Evolutionary conservation across 1,140 invertebrate species (phyloP), one percentile per base, ranked within the genome.

Genomic region (Zaprionus taronus): DNA sequence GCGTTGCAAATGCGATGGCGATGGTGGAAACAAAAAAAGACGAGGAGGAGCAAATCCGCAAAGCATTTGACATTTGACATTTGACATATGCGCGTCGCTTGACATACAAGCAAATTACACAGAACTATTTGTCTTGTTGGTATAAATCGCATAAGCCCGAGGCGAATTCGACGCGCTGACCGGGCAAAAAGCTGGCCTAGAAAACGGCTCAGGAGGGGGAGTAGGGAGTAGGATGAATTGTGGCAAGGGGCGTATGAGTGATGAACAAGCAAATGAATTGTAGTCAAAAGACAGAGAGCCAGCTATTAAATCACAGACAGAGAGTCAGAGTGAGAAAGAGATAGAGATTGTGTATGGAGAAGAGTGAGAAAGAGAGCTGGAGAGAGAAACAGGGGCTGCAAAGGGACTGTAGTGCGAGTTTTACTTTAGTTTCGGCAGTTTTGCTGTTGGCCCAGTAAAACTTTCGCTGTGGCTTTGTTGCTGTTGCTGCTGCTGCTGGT

Each of bases 101-200:
- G 84, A 89, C 84, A 79, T 81, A 83, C 81, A 83, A 89, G 83
- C 84, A 87, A 87, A 89, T 86, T 86, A 86, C 83, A 86, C 61
- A 68, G 65, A 87, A 87, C 83, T 87, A 87, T 87, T 87, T 87
- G 83, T 87, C 83, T 87, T 89, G 44, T 49, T 51, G 63, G 60
- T 77, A 58, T 77, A 89, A 86, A 87, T 87, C 83, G 77, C 47
- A 89, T 86, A 86, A 87, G 83, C 72, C 63, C 36, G 65, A 64
- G 61, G 77, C 28, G 65, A 56, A 51, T 51, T 22, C 47, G 47
- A 51, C 15, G 66, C 69, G 63, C 65, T 49, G 41, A 68, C 41
- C 26, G 14, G 44, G 31, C 55, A 44, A 56, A 62, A 34, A 41
- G 53, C 15, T 34, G 47, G 24, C 63, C 58, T 62, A 38, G 7